These are phyloP conservation scores for Resseliella maxima DNA, from an alignment of 2,888 invertebrate species.

Conservation along the genomic window DNA sequence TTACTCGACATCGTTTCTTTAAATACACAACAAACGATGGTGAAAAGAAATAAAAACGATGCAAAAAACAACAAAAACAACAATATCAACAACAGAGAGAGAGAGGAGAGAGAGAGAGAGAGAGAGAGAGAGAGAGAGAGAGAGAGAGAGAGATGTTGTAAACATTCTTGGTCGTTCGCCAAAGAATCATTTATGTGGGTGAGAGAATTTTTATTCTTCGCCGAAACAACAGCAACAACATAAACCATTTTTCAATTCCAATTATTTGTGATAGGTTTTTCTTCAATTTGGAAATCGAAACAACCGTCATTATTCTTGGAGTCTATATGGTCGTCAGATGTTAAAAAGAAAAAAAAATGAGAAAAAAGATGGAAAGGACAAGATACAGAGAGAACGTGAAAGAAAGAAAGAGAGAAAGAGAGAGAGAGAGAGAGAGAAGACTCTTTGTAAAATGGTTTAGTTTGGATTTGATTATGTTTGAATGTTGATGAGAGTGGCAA, in stretches of 20 bases:
- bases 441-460: neutral
- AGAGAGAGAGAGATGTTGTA: neutral
- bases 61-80: neutral
- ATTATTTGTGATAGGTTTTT: neutral
- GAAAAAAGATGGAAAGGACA: too few relatives aligned
- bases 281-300: neutral
- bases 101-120: too few relatives aligned
- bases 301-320: neutral
- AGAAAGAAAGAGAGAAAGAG: too few relatives aligned
- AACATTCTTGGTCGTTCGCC: conserved; percentile 30
- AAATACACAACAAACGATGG: neutral
- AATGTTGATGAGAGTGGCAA: conserved; percentile 7
- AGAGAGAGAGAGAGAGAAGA: neutral
- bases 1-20: neutral
- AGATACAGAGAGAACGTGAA: too few relatives aligned
- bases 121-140: too few relatives aligned
- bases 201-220: neutral
- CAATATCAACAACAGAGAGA: neutral
- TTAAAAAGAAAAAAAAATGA: too few relatives aligned
- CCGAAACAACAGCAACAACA: neutral
- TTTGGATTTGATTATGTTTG: neutral
- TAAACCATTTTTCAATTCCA: conserved; percentile 14
- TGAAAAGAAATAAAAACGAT: neutral
- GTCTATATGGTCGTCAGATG: neutral
- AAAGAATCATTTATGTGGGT: neutral